Evolutionary conservation across 2,888 invertebrate species (phyloP).

Genomic region (Listrodromus nycthemerus): DNA sequence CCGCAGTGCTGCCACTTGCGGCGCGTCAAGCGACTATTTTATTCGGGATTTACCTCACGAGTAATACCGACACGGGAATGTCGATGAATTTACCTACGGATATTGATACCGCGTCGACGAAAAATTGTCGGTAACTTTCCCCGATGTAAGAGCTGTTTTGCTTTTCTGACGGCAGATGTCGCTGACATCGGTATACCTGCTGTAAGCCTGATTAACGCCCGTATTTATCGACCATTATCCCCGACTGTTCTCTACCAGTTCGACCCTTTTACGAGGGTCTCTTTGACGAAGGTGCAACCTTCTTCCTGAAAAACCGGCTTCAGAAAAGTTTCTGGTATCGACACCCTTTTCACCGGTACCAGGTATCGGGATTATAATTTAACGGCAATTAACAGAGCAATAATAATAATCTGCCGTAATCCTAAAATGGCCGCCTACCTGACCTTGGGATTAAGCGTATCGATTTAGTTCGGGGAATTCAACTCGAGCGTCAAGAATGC

Average conservation of each 20-base stretch:
- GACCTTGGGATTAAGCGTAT: background rate
- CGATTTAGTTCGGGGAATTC: background rate
- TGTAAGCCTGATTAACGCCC: background rate
- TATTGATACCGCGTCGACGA: background rate
- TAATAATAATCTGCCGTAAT: slow-evolving; percentile 3
- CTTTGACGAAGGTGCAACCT: background rate
- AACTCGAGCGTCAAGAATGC: background rate
- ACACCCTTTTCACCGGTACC: background rate
- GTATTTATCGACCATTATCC: background rate
- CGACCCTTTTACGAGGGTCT: background rate
- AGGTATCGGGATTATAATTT: background rate
- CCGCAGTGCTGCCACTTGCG: background rate
- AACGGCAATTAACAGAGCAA: background rate
- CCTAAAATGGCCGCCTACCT: background rate
- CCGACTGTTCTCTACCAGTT: background rate
- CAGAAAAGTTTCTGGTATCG: background rate
- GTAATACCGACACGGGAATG: background rate
- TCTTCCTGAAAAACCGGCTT: background rate
- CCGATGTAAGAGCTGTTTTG: background rate
- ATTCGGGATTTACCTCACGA: background rate
- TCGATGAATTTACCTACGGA: background rate
- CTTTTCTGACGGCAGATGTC: background rate
- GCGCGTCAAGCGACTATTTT: background rate
- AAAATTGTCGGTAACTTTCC: background rate
- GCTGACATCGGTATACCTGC: background rate